phyloP scores from a whole-genome alignment of 2,888 invertebrate species.

The Sinodicranocentrus sp. region DNA sequence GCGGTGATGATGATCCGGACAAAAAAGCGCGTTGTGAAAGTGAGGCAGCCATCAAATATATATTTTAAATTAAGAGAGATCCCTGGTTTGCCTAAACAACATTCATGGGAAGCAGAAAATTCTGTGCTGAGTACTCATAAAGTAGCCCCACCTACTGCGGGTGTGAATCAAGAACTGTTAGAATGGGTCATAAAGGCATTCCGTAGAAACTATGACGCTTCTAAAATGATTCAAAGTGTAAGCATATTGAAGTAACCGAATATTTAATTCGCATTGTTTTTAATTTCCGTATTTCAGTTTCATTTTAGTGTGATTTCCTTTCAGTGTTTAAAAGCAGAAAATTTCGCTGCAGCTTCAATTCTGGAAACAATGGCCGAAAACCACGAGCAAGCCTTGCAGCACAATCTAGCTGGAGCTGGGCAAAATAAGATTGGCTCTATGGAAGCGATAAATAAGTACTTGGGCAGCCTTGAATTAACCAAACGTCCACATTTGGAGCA shows the following conservation, averaged over 20 bases:
- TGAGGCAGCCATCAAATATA: slow-evolving; percentile 76
- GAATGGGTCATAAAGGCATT: slow-evolving; percentile 75
- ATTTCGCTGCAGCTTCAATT: slow-evolving; percentile 80
- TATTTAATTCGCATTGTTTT: background rate
- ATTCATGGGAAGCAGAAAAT: slow-evolving; percentile 68
- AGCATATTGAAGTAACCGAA: slow-evolving; percentile 2
- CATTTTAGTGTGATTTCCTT: background rate
- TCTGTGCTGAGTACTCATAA: slow-evolving; percentile 65
- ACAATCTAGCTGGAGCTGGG: slow-evolving; percentile 75
- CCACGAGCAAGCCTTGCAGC: slow-evolving; percentile 78
- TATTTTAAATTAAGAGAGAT: slow-evolving; percentile 75
- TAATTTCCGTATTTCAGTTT: no score
- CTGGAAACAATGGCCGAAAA: slow-evolving; percentile 79
- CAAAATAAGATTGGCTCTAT: slow-evolving; percentile 51
- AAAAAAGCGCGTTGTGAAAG: slow-evolving; percentile 76
- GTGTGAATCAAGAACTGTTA: slow-evolving; percentile 72
- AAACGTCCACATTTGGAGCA: slow-evolving; percentile 71
- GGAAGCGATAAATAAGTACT: slow-evolving; percentile 69
- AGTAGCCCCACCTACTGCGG: slow-evolving; percentile 67
- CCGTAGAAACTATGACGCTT: slow-evolving; percentile 71
- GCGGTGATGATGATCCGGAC: slow-evolving; percentile 76
- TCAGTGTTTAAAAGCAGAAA: slow-evolving; percentile 79
- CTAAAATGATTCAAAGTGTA: slow-evolving; percentile 70
- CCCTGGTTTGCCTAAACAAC: slow-evolving; percentile 73
- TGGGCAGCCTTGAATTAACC: slow-evolving; percentile 63